A percentile compares a stretch with the other conserved stretches of the same genome.
These are phyloP conservation scores for Ianthella basta DNA, from an alignment of 37 sponge, comb jelly and placozoan genomes.

Conservation along the genomic window DNA sequence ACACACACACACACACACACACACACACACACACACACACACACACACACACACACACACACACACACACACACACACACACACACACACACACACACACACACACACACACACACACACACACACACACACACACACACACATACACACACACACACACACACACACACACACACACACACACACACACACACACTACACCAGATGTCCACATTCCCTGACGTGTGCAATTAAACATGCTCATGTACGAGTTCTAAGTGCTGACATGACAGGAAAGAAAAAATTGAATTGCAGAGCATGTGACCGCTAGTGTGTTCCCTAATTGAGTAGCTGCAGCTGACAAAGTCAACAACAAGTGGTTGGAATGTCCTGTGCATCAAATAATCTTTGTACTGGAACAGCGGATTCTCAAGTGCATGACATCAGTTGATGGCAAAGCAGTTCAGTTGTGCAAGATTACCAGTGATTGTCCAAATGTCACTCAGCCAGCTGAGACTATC, in stretches of 20 bases:
- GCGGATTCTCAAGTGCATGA: too few species aligned
- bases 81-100: constrained; percentile 45
- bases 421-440: too few species aligned
- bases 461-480: too few species aligned
- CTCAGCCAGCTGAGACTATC: too few species aligned
- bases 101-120: constrained; percentile 38
- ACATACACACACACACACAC: constrained; percentile 36
- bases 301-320: neutral
- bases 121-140: constrained; percentile 42
- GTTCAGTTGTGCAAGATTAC: too few species aligned
- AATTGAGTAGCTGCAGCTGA: too few species aligned
- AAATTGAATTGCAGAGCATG: neutral
- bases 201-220: constrained; percentile 2
- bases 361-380: too few species aligned
- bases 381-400: too few species aligned
- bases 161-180: constrained; percentile 31
- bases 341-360: too few species aligned
- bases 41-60: constrained; percentile 30
- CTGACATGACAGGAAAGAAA: neutral
- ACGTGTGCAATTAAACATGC: neutral
- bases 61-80: constrained; percentile 36
- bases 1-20: constrained; percentile 5
- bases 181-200: constrained; percentile 25
- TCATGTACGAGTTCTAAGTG: neutral
- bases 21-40: neutral